Conservation (phyloP, 2,888 invertebrate genomes). For the Leptinotarsa juncta region DNA sequence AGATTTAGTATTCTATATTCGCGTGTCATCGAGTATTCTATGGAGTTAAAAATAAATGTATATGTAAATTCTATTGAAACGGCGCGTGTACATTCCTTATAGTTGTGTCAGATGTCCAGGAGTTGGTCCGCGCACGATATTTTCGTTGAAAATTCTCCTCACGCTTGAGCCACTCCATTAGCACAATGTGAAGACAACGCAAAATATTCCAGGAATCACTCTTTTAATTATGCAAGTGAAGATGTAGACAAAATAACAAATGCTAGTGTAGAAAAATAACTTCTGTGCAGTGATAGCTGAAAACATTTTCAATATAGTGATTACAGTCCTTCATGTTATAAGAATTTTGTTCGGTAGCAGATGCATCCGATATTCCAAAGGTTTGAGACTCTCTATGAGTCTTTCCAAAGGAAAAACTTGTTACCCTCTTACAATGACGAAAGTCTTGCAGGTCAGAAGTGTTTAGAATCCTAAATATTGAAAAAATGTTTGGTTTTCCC, state of each 20-base stretch:
- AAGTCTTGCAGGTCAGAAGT: too few species aligned
- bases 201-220: background rate
- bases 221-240: background rate
- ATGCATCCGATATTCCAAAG: too few species aligned
- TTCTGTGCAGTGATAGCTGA: background rate
- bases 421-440: too few species aligned
- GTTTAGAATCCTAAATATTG: too few species aligned
- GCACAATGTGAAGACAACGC: background rate
- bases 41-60: background rate
- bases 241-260: background rate
- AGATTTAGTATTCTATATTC: conserved; percentile 11
- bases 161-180: background rate
- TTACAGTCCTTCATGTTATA: too few species aligned
- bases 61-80: background rate
- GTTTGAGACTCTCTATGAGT: too few species aligned
- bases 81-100: background rate
- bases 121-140: background rate
- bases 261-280: background rate
- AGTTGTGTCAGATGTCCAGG: background rate
- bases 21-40: conserved; percentile 8
- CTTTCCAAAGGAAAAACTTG: too few species aligned
- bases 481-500: too few species aligned
- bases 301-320: too few species aligned
- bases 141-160: background rate
- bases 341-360: too few species aligned